Conservation (phyloP, 2,888 invertebrate species). For the Leuctra nigra region DNA sequence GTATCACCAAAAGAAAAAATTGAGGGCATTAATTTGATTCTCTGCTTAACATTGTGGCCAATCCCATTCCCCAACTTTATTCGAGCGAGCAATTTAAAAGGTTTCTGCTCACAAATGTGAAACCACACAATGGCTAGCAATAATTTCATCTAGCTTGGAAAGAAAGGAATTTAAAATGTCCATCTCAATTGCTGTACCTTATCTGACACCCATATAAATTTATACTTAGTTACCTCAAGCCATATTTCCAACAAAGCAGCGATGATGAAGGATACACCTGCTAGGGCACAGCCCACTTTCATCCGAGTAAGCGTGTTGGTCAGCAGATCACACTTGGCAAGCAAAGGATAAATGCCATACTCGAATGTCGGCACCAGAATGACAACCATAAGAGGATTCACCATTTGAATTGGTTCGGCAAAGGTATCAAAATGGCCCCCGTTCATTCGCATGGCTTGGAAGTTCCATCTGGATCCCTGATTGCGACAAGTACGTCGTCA, state of each 20-base stretch:
- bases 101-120: too few species aligned
- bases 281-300: slow-evolving; percentile 78
- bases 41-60: too few species aligned
- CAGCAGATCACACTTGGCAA: slow-evolving; percentile 60
- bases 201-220: too few species aligned
- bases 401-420: slow-evolving; percentile 93
- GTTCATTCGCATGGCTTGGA: slow-evolving; percentile 85
- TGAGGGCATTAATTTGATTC: too few species aligned
- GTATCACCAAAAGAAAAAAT: too few species aligned
- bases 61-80: too few species aligned
- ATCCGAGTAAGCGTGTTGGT: slow-evolving; percentile 80
- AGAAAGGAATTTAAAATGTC: too few species aligned
- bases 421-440: slow-evolving; percentile 70
- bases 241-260: slow-evolving; percentile 76
- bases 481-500: slow-evolving; percentile 20
- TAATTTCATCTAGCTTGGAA: too few species aligned
- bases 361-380: slow-evolving; percentile 80
- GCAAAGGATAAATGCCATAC: slow-evolving; percentile 69
- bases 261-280: slow-evolving; percentile 76
- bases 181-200: too few species aligned
- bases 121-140: too few species aligned
- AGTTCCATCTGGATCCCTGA: slow-evolving; percentile 88
- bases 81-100: too few species aligned
- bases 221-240: slow-evolving; percentile 66
- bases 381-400: slow-evolving; percentile 82